Evolutionary conservation across 2,888 invertebrate genomes (phyloP).

Genomic region (Temnothorax rugatulus): DNA sequence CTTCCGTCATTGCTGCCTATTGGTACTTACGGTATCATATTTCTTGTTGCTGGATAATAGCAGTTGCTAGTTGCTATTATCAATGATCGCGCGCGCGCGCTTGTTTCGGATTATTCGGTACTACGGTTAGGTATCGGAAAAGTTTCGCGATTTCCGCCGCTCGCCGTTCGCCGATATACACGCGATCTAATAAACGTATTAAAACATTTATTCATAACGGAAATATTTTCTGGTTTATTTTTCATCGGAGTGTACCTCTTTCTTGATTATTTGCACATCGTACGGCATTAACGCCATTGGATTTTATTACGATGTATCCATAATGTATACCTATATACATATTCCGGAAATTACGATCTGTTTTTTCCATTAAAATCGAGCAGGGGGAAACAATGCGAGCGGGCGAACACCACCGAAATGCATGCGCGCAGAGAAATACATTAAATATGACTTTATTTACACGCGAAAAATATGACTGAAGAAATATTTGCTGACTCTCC

Average conservation of each 20-base stretch:
- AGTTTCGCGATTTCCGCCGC: not conserved
- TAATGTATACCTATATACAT: conserved; percentile 15
- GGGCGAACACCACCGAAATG: not conserved
- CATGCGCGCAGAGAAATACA: not conserved
- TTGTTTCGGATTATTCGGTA: not conserved
- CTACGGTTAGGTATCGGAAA: not conserved
- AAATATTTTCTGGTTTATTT: conserved; percentile 12
- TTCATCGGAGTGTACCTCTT: not conserved
- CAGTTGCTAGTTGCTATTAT: not conserved
- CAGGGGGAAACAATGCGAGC: not conserved
- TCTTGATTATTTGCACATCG: not conserved
- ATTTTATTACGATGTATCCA: conserved; percentile 1
- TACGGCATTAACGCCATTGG: not conserved
- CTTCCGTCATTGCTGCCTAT: conserved; percentile 37
- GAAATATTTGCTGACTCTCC: not conserved
- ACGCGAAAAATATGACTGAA: not conserved
- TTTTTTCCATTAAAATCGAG: not conserved
- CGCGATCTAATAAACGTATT: not conserved
- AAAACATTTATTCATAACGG: not conserved
- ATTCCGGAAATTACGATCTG: conserved; percentile 5
- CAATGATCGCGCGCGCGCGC: conserved; percentile 8
- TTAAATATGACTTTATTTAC: conserved; percentile 15
- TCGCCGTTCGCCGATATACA: not conserved
- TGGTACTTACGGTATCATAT: conserved; percentile 25
- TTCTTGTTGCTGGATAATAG: conserved; percentile 23